Conservation (phyloP, 2,888 invertebrate species). For the Polyploca ridens region DNA sequence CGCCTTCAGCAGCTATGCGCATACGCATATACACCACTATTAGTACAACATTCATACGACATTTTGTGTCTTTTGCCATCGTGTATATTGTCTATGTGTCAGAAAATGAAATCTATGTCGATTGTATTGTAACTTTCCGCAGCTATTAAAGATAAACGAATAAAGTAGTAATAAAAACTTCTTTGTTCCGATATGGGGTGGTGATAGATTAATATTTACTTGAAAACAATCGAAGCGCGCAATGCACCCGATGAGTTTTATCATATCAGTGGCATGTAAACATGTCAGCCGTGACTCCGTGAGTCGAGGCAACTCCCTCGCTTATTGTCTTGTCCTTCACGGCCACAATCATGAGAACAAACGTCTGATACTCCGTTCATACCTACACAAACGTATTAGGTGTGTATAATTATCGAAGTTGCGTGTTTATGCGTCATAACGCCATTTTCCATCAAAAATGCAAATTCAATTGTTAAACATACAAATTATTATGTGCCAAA, state of each 20-base stretch:
- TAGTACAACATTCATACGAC: constrained; percentile 25
- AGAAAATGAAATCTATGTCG: not conserved
- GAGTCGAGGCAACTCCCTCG: constrained; percentile 8
- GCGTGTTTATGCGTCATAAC: constrained; percentile 28
- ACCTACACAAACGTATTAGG: constrained; percentile 35
- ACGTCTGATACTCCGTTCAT: not conserved
- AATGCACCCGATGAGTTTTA: constrained; percentile 22
- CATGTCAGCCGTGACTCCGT: constrained; percentile 20
- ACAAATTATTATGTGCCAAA: constrained; percentile 36
- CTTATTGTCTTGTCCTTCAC: not conserved
- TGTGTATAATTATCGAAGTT: constrained; percentile 39
- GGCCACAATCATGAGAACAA: not conserved
- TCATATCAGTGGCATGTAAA: constrained; percentile 27
- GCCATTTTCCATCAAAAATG: constrained; percentile 23
- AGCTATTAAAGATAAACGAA: constrained; percentile 7
- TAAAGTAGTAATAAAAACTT: not conserved
- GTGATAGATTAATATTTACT: constrained; percentile 23
- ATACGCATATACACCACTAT: constrained; percentile 43
- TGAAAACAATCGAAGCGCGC: constrained; percentile 18
- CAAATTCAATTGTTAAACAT: constrained; percentile 38
- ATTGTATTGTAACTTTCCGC: constrained; percentile 18
- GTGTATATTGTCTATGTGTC: constrained; percentile 30
- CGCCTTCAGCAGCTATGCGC: constrained; percentile 95
- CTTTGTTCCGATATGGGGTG: constrained; percentile 24
- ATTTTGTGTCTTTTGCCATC: constrained; percentile 41